These are phyloP conservation scores for Hydriomena furcata DNA, from an alignment of 2,888 invertebrate species.

Conservation along the genomic window DNA sequence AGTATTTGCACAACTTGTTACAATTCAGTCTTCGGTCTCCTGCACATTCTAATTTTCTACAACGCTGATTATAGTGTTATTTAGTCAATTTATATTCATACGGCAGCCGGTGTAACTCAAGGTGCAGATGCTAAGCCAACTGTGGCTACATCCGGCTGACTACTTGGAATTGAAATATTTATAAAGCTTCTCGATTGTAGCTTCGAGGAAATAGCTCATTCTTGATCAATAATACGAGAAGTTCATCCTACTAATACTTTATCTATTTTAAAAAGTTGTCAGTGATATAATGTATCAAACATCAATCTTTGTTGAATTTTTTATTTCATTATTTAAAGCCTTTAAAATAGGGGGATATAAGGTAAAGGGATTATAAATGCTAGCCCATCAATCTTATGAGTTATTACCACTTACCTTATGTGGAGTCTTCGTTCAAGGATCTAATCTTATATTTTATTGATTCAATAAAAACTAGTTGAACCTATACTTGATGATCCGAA, in stretches of 20 bases:
- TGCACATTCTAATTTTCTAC: constrained; percentile 70
- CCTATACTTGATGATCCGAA: constrained; percentile 11
- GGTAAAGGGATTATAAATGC: constrained; percentile 14
- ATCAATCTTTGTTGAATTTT: too few species aligned
- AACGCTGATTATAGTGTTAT: constrained; percentile 53
- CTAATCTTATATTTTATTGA: constrained; percentile 51
- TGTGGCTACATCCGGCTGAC: constrained; percentile 74
- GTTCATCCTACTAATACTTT: constrained; percentile 18
- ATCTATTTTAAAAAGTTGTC: neutral
- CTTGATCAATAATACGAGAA: constrained; percentile 69
- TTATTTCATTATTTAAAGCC: constrained; percentile 5
- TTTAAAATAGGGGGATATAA: constrained; percentile 10
- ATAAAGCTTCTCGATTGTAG: constrained; percentile 64
- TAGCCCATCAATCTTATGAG: constrained; percentile 49
- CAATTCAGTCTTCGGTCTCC: constrained; percentile 32
- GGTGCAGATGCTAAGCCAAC: constrained; percentile 80
- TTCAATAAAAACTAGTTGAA: constrained; percentile 56
- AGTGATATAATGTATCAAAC: too few species aligned
- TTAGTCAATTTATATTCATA: constrained; percentile 73
- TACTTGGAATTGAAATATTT: constrained; percentile 79
- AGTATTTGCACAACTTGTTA: constrained; percentile 2
- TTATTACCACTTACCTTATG: constrained; percentile 50
- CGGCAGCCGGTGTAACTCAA: constrained; percentile 79
- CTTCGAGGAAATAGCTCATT: constrained; percentile 66
- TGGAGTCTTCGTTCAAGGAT: constrained; percentile 52